Percentiles rank a stretch among this genome's conserved stretches.
phyloP scores from a whole-genome alignment of 2,888 invertebrate species.

The Dicycla oo region DNA sequence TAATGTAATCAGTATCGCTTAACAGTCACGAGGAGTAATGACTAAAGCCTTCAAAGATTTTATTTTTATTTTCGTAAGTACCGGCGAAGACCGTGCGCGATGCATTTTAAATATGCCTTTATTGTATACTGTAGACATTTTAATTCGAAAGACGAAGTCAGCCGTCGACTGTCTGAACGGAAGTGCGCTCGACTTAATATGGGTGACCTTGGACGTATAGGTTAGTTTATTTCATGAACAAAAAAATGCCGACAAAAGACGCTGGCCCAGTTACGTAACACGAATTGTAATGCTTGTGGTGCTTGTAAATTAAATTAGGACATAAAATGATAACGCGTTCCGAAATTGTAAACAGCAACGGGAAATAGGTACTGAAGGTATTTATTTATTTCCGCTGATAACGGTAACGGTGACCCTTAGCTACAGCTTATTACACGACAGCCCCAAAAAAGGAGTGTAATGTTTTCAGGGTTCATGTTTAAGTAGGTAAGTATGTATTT shows the following conservation, averaged over 20 bases:
- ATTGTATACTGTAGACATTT: slow-evolving; percentile 42
- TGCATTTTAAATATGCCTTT: slow-evolving; percentile 59
- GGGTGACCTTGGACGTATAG: slow-evolving; percentile 86
- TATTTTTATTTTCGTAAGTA: slow-evolving; percentile 32
- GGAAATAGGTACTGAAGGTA: slow-evolving; percentile 34
- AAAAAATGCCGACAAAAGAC: slow-evolving; percentile 69
- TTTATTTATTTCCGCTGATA: slow-evolving; percentile 54
- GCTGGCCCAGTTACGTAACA: slow-evolving; percentile 76
- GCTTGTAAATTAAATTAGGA: slow-evolving; percentile 68
- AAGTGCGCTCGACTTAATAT: slow-evolving; percentile 83
- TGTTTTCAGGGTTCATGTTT: no score
- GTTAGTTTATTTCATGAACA: slow-evolving; percentile 69
- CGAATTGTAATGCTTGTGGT: slow-evolving; percentile 60
- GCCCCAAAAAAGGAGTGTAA: no score
- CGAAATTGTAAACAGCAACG: slow-evolving; percentile 58
- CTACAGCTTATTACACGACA: not conserved
- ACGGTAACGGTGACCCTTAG: not conserved
- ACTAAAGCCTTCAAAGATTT: slow-evolving; percentile 25
- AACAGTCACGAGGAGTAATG: slow-evolving; percentile 25
- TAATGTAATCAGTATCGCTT: slow-evolving; percentile 21
- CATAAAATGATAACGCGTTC: slow-evolving; percentile 64
- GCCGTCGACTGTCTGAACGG: slow-evolving; percentile 70
- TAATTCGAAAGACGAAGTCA: slow-evolving; percentile 54
- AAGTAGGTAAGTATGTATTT: no score
- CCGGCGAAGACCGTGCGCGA: slow-evolving; percentile 25